A percentile compares a stretch with the other conserved stretches of the same genome.
phyloP scores from a whole-genome alignment of 2,888 invertebrate species.

The Apotomis capreana region DNA sequence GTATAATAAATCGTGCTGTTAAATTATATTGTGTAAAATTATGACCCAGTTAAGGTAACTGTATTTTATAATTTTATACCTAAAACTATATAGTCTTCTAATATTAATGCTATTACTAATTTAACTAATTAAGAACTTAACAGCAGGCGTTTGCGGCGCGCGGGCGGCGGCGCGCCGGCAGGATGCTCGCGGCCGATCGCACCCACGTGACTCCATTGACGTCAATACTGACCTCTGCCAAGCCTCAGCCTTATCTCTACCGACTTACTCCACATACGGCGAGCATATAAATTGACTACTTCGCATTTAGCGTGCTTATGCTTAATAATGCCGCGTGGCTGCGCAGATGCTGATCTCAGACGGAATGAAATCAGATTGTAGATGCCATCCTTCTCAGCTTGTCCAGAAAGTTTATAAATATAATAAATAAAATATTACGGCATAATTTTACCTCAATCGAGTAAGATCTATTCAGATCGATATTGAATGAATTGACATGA shows the following conservation, averaged over 20 bases:
- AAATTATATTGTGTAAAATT: too few relatives aligned
- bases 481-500: too few relatives aligned
- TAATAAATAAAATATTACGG: too few relatives aligned
- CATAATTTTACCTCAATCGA: too few relatives aligned
- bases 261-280: conserved; percentile 68
- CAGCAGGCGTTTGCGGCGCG: conserved; percentile 6
- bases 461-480: too few relatives aligned
- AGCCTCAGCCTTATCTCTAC: conserved; percentile 68
- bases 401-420: too few relatives aligned
- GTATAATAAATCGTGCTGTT: too few relatives aligned
- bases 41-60: too few relatives aligned
- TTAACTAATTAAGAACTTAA: conserved; percentile 3
- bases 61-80: too few relatives aligned
- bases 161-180: conserved; percentile 11
- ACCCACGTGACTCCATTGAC: conserved; percentile 87
- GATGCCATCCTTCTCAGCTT: too few relatives aligned
- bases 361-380: neutral
- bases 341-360: neutral
- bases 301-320: conserved; percentile 29
- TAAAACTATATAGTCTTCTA: too few relatives aligned
- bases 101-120: too few relatives aligned
- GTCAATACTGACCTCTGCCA: conserved; percentile 88
- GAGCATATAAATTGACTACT: conserved; percentile 46
- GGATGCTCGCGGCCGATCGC: conserved; percentile 48
- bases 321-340: conserved; percentile 18